phyloP scores from a whole-genome alignment of 2,888 invertebrate genomes.

The Spodoptera littoralis region DNA sequence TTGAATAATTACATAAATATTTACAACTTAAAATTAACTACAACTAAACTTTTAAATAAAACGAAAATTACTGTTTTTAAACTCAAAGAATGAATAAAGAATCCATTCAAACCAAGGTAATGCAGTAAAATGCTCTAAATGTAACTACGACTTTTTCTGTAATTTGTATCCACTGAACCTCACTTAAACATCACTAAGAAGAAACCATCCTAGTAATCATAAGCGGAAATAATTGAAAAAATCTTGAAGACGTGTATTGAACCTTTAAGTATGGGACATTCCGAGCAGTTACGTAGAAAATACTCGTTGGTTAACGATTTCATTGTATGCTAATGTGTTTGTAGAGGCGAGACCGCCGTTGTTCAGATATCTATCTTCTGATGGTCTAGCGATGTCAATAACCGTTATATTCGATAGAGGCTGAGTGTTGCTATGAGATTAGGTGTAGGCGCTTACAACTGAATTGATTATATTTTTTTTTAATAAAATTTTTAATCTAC shows the following conservation, averaged over 20 bases:
- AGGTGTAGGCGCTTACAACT: constrained; percentile 15
- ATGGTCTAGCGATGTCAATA: constrained; percentile 36
- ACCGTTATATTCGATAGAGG: constrained; percentile 35
- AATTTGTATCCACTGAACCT: too few species aligned
- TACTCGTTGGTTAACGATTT: constrained; percentile 47
- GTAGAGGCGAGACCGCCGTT: constrained; percentile 34
- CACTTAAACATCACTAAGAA: not conserved
- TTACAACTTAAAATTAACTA: too few species aligned
- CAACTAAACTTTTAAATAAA: too few species aligned
- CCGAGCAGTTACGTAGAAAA: constrained; percentile 48
- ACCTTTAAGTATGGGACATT: constrained; percentile 33
- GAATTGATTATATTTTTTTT: too few species aligned
- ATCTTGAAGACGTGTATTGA: constrained; percentile 39
- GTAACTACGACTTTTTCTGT: too few species aligned
- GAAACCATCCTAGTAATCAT: not conserved
- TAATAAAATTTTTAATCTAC: too few species aligned
- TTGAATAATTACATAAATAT: too few species aligned
- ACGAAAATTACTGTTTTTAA: too few species aligned
- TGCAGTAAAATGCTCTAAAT: too few species aligned
- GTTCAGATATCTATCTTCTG: constrained; percentile 42
- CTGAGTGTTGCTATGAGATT: constrained; percentile 20
- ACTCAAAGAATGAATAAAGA: too few species aligned
- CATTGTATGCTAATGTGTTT: constrained; percentile 65
- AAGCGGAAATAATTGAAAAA: constrained; percentile 20
- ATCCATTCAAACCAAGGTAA: too few species aligned